Conservation (phyloP, 2,113 vertebrate genomes). For the Brachirus orientalis region DNA sequence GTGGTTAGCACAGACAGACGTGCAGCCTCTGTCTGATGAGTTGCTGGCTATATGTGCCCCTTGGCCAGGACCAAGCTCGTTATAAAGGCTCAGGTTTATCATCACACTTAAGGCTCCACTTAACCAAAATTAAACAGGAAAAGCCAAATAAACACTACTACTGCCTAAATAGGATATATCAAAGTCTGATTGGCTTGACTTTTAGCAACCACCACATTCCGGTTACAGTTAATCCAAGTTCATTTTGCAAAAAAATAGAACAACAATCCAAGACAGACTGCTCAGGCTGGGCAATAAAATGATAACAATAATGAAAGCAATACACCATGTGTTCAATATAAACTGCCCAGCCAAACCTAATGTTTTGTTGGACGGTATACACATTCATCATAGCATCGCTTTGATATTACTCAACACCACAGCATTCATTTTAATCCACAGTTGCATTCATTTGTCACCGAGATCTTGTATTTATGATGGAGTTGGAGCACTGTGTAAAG, state of each 20-base stretch:
- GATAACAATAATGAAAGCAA: no score
- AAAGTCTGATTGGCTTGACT: conserved; percentile 34
- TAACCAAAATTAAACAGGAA: conserved; percentile 61
- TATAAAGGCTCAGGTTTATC: conserved; percentile 69
- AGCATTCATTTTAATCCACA: no score
- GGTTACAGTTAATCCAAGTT: conserved; percentile 25
- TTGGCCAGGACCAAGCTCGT: conserved; percentile 58
- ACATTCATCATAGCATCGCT: no score
- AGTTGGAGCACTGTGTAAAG: no score
- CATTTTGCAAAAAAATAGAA: neutral
- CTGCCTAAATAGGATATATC: conserved; percentile 22
- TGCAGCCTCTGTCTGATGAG: conserved; percentile 59
- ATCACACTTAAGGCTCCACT: conserved; percentile 65
- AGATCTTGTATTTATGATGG: no score
- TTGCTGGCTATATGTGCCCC: conserved; percentile 55
- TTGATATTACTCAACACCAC: no score
- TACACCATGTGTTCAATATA: no score
- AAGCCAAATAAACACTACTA: conserved; percentile 48
- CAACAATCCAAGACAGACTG: conserved; percentile 12
- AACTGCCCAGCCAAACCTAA: no score
- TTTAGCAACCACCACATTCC: conserved; percentile 23
- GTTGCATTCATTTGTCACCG: no score
- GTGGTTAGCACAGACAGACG: conserved; percentile 67
- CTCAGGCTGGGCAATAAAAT: neutral
- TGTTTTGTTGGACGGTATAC: no score